Base-by-base conservation (phyloP, 2,113 vertebrate species). In the Chitala chitala region DNA sequence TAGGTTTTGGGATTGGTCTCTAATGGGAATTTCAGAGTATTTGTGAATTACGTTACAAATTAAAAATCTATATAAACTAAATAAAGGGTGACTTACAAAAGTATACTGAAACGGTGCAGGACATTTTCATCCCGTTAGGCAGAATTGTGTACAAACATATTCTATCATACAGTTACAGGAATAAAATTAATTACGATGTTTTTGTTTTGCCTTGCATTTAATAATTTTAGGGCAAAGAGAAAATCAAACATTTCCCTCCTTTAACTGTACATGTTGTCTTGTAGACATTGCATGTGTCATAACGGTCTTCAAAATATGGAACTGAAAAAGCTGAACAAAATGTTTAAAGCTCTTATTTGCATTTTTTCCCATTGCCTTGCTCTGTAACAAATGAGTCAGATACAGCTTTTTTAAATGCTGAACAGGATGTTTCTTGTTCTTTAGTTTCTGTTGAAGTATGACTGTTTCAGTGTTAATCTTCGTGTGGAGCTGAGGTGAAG, bases 41-140 rank as follows among this genome's bases (percentile, higher is more conserved):
- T 80, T 69, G 51, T 46, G 69, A 77, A 70, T 69, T 26, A 71
- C 50, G 65, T 74, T 54, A 56, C 48, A 73, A 77, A 78, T 75
- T 70, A 56, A 69, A 75, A 80, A 33, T 61, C 65, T 65, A 71
- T 78, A 74, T 66, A 4, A 53, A 66, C 33, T 24, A 55, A 74
- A 65, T 65, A 59, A 73, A 63, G 58, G 66, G 54, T 44, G 17
- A 59, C 56, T 63, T 77, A n/a, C 66, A 59, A 68, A 69, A 75
- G 48, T 54, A 71, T 36, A 71, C 69, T 71, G 69, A 40, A 56
- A 54, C n/a, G n/a, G n/a, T 66, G 38, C 59, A 7, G 54, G 15
- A 40, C 58, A 69, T 65, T 73, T 51, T 69, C 42, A 55, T 40
- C 66, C 31, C 61, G n/a, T 33, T 22, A 40, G 9, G 22, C n/a